Conservation (phyloP, 2,888 invertebrate species). For the Bombylius major region DNA sequence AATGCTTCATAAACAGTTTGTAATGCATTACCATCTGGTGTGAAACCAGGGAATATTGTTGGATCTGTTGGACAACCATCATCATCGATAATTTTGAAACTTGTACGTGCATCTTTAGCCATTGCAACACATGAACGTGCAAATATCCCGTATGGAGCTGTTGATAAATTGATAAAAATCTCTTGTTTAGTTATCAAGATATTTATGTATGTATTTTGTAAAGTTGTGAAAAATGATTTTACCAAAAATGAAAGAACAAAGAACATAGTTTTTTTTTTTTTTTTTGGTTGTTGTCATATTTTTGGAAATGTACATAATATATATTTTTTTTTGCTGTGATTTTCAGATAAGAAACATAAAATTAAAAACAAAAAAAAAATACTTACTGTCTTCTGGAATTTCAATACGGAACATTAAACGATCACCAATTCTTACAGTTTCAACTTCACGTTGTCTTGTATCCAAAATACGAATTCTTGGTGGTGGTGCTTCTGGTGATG, state of each 20-base stretch:
- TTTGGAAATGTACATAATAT: not conserved
- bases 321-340: too few species aligned
- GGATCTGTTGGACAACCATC: slow-evolving; percentile 91
- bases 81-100: slow-evolving; percentile 91
- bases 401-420: slow-evolving; percentile 90
- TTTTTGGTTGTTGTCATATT: not conserved
- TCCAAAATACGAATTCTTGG: slow-evolving; percentile 88
- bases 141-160: slow-evolving; percentile 91
- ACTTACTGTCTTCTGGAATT: slow-evolving; percentile 90
- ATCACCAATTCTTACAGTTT: slow-evolving; percentile 89
- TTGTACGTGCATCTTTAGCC: slow-evolving; percentile 93
- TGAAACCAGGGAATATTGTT: slow-evolving; percentile 85
- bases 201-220: too few species aligned
- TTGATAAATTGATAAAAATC: not conserved
- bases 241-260: too few species aligned
- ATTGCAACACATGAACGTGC: slow-evolving; percentile 92
- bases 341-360: too few species aligned
- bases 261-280: not conserved
- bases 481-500: slow-evolving; percentile 87
- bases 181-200: not conserved
- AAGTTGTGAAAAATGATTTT: too few species aligned
- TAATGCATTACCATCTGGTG: slow-evolving; percentile 78
- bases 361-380: not conserved
- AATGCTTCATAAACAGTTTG: slow-evolving; percentile 90
- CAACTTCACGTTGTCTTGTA: slow-evolving; percentile 73